Conservation (phyloP, 2,888 invertebrate species). For the Flexamia atlantica region DNA sequence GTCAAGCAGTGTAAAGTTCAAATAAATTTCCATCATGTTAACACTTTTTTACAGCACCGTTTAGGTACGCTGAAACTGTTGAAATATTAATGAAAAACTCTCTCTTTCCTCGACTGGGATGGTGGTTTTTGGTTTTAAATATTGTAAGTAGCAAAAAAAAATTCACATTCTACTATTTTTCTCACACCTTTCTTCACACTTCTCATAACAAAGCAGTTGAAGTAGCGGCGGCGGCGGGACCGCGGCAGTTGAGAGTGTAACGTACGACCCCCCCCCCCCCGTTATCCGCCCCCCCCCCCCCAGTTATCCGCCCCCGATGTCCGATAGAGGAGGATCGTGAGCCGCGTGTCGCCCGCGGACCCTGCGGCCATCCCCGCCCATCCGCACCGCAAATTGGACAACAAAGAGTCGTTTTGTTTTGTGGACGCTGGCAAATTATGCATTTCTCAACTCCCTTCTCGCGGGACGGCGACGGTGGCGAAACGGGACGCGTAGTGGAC, state of each 20-base stretch:
- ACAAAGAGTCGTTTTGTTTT: slow-evolving; percentile 45
- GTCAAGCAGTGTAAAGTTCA: no score
- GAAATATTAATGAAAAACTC: no score
- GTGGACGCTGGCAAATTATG: slow-evolving; percentile 35
- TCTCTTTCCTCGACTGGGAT: no score
- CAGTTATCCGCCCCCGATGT: background rate
- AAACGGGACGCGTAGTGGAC: background rate
- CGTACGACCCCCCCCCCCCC: background rate
- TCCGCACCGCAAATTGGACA: slow-evolving; percentile 39
- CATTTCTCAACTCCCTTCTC: background rate
- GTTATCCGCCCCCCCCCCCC: background rate
- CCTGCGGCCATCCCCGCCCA: slow-evolving; percentile 20
- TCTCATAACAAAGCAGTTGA: no score
- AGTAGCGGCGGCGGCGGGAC: background rate
- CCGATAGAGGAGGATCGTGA: slow-evolving; percentile 17
- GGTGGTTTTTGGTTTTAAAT: no score
- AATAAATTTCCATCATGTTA: no score
- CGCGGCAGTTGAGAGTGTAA: background rate
- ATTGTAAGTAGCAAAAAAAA: no score
- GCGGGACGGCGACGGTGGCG: slow-evolving; percentile 8
- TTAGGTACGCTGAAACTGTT: no score
- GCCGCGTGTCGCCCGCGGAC: background rate
- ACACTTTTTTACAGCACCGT: no score
- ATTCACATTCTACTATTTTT: no score
- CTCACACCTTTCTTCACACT: no score